Conservation (phyloP, 2,797 vertebrate genomes). For the Fundulus diaphanus region DNA sequence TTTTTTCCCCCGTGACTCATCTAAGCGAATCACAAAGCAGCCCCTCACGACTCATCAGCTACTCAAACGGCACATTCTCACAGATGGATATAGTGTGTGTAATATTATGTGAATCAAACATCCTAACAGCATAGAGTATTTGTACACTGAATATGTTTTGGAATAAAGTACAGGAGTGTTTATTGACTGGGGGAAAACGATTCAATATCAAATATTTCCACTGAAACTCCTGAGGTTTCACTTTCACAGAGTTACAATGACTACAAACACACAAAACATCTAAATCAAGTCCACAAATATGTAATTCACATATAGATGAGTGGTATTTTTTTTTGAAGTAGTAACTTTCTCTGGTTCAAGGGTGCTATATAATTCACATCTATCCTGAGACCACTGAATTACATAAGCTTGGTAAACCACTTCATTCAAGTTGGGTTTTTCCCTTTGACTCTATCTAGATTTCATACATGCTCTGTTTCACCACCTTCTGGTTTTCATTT, state of each 20-base stretch:
- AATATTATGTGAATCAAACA: neutral
- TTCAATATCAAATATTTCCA: neutral
- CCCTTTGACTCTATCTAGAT: slow-evolving; percentile 25
- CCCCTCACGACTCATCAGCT: slow-evolving; percentile 45
- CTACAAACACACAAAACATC: neutral
- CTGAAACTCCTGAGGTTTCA: neutral
- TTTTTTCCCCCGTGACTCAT: slow-evolving; percentile 65
- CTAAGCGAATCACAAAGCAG: slow-evolving; percentile 36
- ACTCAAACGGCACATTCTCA: slow-evolving; percentile 16
- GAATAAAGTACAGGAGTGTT: neutral
- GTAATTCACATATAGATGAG: too few species aligned
- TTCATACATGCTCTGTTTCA: slow-evolving; percentile 11
- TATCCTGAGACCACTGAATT: neutral
- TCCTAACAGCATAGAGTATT: neutral
- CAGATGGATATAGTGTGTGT: slow-evolving; percentile 23
- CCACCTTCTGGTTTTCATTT: slow-evolving; percentile 21
- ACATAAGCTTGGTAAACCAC: slow-evolving; percentile 16
- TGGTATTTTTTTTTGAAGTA: neutral
- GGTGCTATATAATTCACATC: neutral
- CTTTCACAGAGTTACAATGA: neutral
- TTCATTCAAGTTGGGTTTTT: slow-evolving; percentile 29
- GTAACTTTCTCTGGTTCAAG: neutral
- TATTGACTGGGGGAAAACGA: neutral
- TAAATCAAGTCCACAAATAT: neutral
- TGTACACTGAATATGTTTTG: neutral